Evolutionary conservation across 2,797 vertebrate genomes (phyloP).

Genomic region (Lepilemur septentrionalis): DNA sequence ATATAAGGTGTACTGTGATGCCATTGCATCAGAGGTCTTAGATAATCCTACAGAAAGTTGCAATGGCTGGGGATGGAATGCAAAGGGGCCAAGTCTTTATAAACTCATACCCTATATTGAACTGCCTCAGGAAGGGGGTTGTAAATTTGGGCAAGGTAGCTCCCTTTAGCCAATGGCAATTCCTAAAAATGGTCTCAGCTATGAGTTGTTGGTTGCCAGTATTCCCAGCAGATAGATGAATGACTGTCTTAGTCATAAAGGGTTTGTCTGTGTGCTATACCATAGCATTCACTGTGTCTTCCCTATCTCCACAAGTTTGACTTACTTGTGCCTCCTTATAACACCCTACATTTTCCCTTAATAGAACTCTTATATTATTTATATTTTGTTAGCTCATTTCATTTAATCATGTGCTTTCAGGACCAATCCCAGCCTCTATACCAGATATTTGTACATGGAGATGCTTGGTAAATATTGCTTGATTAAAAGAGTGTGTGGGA

Average conservation of each 20-base stretch:
- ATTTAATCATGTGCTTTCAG: background rate
- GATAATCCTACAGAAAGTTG: background rate
- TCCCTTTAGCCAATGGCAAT: background rate
- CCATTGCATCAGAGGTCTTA: background rate
- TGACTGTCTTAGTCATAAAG: background rate
- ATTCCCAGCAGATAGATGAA: background rate
- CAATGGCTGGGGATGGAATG: background rate
- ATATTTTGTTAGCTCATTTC: background rate
- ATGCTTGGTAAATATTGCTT: background rate
- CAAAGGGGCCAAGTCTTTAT: background rate
- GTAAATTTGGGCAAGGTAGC: background rate
- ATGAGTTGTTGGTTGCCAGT: background rate
- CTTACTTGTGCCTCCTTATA: background rate
- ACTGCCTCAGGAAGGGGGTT: background rate
- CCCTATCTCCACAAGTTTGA: background rate
- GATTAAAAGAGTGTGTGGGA: background rate
- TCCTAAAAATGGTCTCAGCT: background rate
- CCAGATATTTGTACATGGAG: background rate
- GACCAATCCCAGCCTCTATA: background rate
- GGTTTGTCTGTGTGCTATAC: background rate
- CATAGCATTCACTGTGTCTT: background rate
- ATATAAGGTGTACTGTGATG: background rate
- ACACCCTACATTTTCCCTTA: background rate
- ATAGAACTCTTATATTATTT: background rate
- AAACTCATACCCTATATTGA: background rate